Conservation (phyloP, 2,797 vertebrate genomes). For the Protonibea diacanthus region DNA sequence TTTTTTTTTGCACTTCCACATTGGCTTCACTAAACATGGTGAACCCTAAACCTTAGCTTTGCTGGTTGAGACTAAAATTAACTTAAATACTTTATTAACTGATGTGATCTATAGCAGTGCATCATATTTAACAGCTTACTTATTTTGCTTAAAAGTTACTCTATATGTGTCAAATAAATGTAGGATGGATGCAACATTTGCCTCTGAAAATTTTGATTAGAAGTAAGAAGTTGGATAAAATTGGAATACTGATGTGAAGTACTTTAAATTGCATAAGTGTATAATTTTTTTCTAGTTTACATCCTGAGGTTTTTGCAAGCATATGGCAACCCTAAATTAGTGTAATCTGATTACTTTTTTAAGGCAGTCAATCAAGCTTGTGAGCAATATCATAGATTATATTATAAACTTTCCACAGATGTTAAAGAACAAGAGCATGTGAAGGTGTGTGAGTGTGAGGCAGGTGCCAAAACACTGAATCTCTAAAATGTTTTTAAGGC, state of each 20-base stretch:
- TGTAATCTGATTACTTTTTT: conserved; percentile 1
- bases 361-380: not conserved
- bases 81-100: no score
- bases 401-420: conserved; percentile 1
- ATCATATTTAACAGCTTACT: no score
- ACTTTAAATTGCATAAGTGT: not conserved
- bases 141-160: no score
- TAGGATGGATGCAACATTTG: not conserved
- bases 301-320: not conserved
- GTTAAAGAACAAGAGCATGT: not conserved
- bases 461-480: conserved; percentile 7
- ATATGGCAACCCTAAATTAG: not conserved
- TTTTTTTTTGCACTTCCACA: no score
- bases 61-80: no score
- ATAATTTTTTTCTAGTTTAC: not conserved
- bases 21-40: no score
- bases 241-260: not conserved
- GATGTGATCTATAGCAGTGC: not conserved
- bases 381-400: not conserved
- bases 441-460: not conserved
- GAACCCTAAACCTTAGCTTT: no score
- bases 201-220: not conserved
- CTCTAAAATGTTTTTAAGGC: conserved; percentile 3
- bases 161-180: not conserved
- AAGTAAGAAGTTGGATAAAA: not conserved